Conservation (phyloP, 2,113 vertebrate genomes). For the Chiloscyllium plagiosum region DNA sequence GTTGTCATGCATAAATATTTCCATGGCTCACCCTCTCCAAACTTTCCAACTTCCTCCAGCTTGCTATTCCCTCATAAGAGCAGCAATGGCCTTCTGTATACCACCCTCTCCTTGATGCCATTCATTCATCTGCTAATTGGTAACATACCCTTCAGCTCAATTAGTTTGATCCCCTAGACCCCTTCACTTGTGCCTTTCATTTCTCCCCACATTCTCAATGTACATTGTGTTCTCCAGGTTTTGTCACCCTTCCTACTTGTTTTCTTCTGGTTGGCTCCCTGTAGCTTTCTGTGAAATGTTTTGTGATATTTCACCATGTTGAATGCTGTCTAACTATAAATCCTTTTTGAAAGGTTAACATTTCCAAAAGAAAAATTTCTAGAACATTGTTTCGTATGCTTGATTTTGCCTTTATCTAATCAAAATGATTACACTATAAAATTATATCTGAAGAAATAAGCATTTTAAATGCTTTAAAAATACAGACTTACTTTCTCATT, state of each 20-base stretch:
- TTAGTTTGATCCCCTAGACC: no score
- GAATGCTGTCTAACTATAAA: no score
- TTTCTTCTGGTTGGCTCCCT: no score
- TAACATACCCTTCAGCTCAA: not conserved
- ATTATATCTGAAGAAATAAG: not conserved
- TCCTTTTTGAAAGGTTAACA: no score
- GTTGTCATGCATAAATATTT: no score
- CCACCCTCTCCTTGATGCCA: no score
- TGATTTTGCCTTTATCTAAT: not conserved
- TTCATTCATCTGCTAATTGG: not conserved
- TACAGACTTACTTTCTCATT: not conserved
- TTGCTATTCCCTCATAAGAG: not conserved
- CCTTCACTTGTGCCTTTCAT: not conserved
- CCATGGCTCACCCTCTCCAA: not conserved
- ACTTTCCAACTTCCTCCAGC: not conserved
- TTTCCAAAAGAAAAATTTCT: not conserved
- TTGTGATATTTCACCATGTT: no score
- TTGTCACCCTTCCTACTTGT: no score
- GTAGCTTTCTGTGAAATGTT: no score
- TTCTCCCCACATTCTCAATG: not conserved
- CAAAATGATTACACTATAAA: not conserved
- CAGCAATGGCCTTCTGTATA: not conserved
- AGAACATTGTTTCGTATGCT: not conserved
- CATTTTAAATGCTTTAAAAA: not conserved
- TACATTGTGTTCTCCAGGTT: not conserved